Conservation (phyloP, 2,888 invertebrate species). For the Arge pagana region DNA sequence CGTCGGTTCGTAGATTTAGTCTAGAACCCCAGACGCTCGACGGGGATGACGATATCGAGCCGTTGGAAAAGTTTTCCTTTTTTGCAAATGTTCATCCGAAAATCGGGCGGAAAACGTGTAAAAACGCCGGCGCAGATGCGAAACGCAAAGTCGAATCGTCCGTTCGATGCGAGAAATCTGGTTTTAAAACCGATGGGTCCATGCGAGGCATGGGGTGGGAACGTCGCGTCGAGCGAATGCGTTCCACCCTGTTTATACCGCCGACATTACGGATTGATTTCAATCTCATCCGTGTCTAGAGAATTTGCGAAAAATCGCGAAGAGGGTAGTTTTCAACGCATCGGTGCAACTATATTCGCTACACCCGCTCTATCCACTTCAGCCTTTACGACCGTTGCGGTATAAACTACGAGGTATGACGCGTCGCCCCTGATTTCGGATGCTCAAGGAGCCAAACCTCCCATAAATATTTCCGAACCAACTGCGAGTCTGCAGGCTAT, state of each 20-base stretch:
- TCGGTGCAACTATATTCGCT: no score
- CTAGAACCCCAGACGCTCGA: not conserved
- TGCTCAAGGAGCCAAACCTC: conserved; percentile 8
- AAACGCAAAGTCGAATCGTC: conserved; percentile 15
- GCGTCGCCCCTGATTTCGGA: conserved; percentile 14
- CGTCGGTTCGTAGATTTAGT: conserved; percentile 4
- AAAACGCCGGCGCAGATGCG: not conserved
- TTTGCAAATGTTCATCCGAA: not conserved
- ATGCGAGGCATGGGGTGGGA: no score
- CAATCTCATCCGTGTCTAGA: no score
- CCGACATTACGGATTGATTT: no score
- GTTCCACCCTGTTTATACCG: no score
- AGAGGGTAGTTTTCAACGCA: no score
- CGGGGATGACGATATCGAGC: not conserved
- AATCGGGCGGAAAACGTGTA: conserved; percentile 5
- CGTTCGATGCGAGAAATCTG: no score
- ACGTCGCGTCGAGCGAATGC: no score
- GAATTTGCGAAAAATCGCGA: no score
- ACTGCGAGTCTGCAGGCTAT: conserved; percentile 23
- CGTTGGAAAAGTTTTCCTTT: not conserved
- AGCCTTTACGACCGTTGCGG: conserved; percentile 12
- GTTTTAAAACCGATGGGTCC: no score
- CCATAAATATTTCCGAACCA: conserved; percentile 22
- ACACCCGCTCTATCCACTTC: no score
- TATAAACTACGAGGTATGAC: not conserved